Conservation (phyloP, 2,888 invertebrate genomes). For the Phlogophora meticulosa region DNA sequence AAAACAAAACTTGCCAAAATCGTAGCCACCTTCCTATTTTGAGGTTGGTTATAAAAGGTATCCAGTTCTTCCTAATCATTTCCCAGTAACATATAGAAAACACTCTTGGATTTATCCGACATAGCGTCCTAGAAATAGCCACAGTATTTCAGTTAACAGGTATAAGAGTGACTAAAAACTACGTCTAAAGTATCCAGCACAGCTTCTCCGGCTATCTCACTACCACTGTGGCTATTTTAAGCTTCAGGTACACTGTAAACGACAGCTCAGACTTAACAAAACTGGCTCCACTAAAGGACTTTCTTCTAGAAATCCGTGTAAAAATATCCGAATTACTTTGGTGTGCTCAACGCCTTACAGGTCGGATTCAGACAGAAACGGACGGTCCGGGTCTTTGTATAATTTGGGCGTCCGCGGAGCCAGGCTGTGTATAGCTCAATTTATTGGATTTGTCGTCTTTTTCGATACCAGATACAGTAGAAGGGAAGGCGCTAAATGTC, state of each 20-base stretch:
- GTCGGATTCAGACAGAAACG: constrained; percentile 3
- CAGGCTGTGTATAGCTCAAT: constrained; percentile 26
- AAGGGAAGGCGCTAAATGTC: not conserved
- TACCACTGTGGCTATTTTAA: not conserved
- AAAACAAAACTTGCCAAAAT: no score
- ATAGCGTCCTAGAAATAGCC: no score
- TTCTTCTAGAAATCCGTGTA: constrained; percentile 4
- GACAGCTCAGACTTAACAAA: constrained; percentile 14
- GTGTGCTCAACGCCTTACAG: constrained; percentile 30
- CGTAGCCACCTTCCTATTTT: no score
- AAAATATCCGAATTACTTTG: constrained; percentile 42
- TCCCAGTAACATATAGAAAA: no score
- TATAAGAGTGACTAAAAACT: no score
- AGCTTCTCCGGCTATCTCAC: no score
- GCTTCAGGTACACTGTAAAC: not conserved
- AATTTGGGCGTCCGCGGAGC: constrained; percentile 37
- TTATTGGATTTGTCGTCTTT: constrained; percentile 39
- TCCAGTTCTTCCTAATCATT: no score
- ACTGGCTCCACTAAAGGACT: constrained; percentile 2
- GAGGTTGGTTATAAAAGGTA: no score
- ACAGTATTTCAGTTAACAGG: no score
- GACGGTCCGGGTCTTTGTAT: constrained; percentile 45
- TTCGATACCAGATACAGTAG: constrained; percentile 8
- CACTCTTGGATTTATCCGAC: no score
- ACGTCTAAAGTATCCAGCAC: no score